phyloP scores from a whole-genome alignment of 2,888 invertebrate species.

The Phlogophora meticulosa region DNA sequence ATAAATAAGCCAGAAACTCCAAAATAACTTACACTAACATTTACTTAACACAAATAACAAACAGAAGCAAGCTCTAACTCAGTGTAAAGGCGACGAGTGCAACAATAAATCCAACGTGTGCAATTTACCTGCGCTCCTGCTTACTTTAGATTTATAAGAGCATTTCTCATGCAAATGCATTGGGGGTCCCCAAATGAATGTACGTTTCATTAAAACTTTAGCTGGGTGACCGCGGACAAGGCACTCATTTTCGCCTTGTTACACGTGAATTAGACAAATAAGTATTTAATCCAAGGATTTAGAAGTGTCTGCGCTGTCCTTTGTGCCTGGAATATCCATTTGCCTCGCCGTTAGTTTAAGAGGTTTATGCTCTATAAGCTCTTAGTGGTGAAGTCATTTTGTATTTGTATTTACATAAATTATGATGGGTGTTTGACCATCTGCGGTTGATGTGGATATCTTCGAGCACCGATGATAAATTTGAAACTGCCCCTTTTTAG shows the following conservation, averaged over 20 bases:
- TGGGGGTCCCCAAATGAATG: constrained; percentile 63
- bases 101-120: constrained; percentile 71
- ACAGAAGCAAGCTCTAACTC: constrained; percentile 44
- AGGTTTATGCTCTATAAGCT: neutral
- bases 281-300: constrained; percentile 57
- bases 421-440: too few species aligned
- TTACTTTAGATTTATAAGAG: constrained; percentile 70
- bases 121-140: constrained; percentile 69
- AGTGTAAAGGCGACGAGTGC: constrained; percentile 56
- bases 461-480: too few species aligned
- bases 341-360: neutral
- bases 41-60: constrained; percentile 23
- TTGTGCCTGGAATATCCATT: constrained; percentile 7
- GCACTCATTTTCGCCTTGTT: constrained; percentile 59
- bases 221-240: constrained; percentile 45
- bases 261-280: constrained; percentile 53
- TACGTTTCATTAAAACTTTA: constrained; percentile 71
- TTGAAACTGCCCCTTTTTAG: too few species aligned
- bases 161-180: constrained; percentile 73
- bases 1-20: neutral
- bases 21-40: constrained; percentile 26
- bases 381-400: neutral
- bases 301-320: constrained; percentile 26
- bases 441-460: too few species aligned
- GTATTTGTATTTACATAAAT: neutral